Conservation (phyloP, 2,797 vertebrate species). For the Lophius americanus region DNA sequence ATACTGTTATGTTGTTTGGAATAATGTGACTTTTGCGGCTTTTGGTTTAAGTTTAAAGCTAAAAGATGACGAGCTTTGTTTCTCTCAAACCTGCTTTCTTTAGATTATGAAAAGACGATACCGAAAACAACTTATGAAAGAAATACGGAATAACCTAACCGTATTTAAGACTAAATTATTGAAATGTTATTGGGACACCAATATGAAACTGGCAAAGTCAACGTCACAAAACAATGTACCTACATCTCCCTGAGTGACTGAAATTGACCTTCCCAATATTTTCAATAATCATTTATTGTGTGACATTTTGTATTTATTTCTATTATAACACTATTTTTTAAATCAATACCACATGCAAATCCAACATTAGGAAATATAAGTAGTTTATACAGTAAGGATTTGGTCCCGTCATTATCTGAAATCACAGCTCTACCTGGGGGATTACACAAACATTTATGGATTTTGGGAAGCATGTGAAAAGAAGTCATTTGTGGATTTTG, state of each 20-base stretch:
- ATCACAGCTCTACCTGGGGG: too few relatives aligned
- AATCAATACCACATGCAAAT: neutral
- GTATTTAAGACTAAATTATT: neutral
- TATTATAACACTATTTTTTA: too few relatives aligned
- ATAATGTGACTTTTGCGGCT: too few relatives aligned
- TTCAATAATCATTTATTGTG: neutral
- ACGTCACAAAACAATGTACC: conserved; percentile 5
- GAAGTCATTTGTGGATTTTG: too few relatives aligned
- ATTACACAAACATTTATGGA: too few relatives aligned
- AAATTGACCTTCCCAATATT: conserved; percentile 5
- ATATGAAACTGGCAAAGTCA: conserved; percentile 3
- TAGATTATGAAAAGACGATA: neutral
- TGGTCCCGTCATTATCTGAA: too few relatives aligned
- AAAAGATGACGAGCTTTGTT: neutral
- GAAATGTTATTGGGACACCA: neutral
- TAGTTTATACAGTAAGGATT: conserved; percentile 8
- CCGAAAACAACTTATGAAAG: neutral
- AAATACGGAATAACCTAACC: neutral
- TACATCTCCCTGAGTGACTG: neutral
- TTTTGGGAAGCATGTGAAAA: too few relatives aligned
- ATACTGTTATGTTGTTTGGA: too few relatives aligned
- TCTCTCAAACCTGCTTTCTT: neutral
- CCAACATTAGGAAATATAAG: neutral
- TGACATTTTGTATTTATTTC: neutral
- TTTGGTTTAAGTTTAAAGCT: too few relatives aligned